Evolutionary conservation across 92 coral and sea anemone genomes (phyloP), one percentile per base, ranked within the genome.

Genomic region (Scolanthus callimorphus): DNA sequence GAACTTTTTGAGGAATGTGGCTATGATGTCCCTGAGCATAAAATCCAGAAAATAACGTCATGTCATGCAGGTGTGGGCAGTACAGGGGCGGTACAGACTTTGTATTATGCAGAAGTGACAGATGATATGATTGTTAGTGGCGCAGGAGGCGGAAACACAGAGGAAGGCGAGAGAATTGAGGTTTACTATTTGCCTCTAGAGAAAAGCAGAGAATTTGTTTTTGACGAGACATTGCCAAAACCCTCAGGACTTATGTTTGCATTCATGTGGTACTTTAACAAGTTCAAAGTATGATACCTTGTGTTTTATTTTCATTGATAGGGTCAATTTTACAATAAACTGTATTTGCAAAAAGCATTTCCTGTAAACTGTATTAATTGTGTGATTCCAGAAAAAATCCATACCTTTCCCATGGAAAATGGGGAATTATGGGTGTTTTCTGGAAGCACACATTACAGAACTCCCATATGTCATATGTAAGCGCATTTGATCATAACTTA

Each of bases 1-100:
- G 99, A 94, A 65, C 65, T 94, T 17, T 62, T 94, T 1, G 99
- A 94, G 63, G 99, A 94, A 59, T 94, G 99, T 66, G 99, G 99
- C 23, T 94, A 94, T 57, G 91, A 94, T 67, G 95, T 94, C 3
- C 97, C 97, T 15, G 95, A 84, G 25, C 76, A 70, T 4, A 81
- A 84, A 41, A 71, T 94, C 17, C 82, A 83, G 56, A 73, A 65
- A 44, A 47, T 94, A 6, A 68, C 71, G 25, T 84, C 89, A 21
- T 78, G 64, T 22, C 82, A 88, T 51, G 63, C 71, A 48, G 88
- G 87, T 0, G 97, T 89, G 3, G 99, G 99, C 2, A 80, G 80
- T 21, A 63, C 99, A 4, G 99, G 99, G 1, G 25, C 90, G 1
- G 27, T 69, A 27, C 90, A 81, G 64, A 89, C 95, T 0, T 6